These are phyloP conservation scores for Malacosoma neustria DNA, from an alignment of 2,888 invertebrate genomes.

Conservation along the genomic window DNA sequence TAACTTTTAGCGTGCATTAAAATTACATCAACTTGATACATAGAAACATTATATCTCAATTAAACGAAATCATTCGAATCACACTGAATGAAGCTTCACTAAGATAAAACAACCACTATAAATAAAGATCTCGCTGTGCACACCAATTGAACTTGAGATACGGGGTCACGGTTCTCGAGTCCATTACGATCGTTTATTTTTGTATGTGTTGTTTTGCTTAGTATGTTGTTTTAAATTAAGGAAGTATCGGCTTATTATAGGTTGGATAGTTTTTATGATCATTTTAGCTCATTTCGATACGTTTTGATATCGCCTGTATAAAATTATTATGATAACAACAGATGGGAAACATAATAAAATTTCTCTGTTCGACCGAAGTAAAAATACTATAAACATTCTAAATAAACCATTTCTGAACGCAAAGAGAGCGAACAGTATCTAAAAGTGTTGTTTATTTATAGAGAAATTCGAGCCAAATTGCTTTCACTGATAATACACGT, in stretches of 20 bases:
- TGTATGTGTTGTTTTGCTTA: too few relatives aligned
- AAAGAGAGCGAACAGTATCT: slow-evolving; percentile 30
- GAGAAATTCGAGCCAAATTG: slow-evolving; percentile 52
- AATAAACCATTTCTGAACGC: slow-evolving; percentile 18
- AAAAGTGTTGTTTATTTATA: slow-evolving; percentile 43
- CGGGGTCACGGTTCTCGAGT: not conserved
- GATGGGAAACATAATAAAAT: too few relatives aligned
- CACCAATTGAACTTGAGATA: not conserved
- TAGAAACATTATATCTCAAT: too few relatives aligned
- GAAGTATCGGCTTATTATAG: too few relatives aligned
- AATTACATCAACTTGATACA: too few relatives aligned
- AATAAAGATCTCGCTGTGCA: not conserved
- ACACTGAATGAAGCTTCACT: not conserved
- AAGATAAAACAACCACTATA: slow-evolving; percentile 4
- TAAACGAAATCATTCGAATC: not conserved
- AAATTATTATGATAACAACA: too few relatives aligned
- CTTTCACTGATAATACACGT: slow-evolving; percentile 49
- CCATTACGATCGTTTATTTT: not conserved
- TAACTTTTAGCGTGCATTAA: too few relatives aligned
- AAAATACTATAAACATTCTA: slow-evolving; percentile 15
- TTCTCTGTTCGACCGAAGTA: too few relatives aligned
- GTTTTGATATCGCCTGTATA: too few relatives aligned
- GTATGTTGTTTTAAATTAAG: too few relatives aligned
- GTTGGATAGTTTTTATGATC: too few relatives aligned
- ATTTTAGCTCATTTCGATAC: too few relatives aligned